Evolutionary conservation across 1,140 invertebrate species (phyloP).

Genomic region (Rhopalosiphum maidis): DNA sequence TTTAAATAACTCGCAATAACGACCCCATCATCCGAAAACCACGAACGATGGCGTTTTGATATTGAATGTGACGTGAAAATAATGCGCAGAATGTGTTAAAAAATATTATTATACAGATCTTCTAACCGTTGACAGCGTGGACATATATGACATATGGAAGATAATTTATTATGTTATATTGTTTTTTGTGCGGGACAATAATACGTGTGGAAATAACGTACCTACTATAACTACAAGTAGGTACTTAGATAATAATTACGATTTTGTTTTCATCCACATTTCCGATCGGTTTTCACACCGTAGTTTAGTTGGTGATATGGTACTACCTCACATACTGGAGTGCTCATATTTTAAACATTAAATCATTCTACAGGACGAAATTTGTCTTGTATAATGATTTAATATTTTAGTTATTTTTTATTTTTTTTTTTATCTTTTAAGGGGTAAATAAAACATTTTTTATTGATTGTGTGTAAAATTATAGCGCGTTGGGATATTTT

Average conservation of each 20-base stretch:
- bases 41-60: not conserved
- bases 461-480: too few relatives aligned
- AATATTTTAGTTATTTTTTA: too few relatives aligned
- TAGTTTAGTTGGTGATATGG: not conserved
- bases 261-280: not conserved
- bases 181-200: not conserved
- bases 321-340: too few relatives aligned
- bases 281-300: not conserved
- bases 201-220: too few relatives aligned
- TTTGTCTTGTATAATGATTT: too few relatives aligned
- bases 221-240: too few relatives aligned
- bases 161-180: not conserved
- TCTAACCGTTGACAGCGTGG: not conserved
- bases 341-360: not conserved
- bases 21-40: not conserved
- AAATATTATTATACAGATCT: not conserved
- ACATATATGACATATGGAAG: not conserved
- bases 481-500: too few relatives aligned
- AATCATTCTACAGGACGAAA: not conserved
- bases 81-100: not conserved
- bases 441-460: too few relatives aligned
- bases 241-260: not conserved
- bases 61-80: not conserved
- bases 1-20: slow-evolving; percentile 2
- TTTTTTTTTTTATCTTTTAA: too few relatives aligned